These are phyloP conservation scores for Parelbella ahira DNA, from an alignment of 2,888 invertebrate genomes.

Conservation along the genomic window DNA sequence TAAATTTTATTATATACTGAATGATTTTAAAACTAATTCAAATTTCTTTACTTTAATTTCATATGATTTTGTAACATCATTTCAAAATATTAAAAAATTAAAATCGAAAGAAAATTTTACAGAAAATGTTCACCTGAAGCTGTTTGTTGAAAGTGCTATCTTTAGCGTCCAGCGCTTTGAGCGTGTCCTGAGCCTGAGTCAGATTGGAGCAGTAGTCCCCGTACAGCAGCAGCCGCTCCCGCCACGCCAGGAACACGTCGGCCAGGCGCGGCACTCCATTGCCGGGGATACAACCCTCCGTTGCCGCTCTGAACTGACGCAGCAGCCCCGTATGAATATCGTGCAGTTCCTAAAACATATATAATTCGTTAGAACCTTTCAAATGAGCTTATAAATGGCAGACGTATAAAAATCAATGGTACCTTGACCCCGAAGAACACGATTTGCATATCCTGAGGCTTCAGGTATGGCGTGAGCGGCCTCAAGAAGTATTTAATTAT, in stretches of 20 bases:
- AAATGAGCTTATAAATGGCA: too few species aligned
- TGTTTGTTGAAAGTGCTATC: conserved; percentile 84
- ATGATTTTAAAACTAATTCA: too few species aligned
- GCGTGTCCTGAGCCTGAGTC: conserved; percentile 90
- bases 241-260: conserved; percentile 93
- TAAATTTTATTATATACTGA: too few species aligned
- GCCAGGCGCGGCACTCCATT: conserved; percentile 80
- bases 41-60: too few species aligned
- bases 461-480: conserved; percentile 86
- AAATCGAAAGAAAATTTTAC: not conserved
- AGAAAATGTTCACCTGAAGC: conserved; percentile 75
- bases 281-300: conserved; percentile 80
- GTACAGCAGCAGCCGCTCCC: conserved; percentile 94
- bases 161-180: conserved; percentile 87
- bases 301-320: conserved; percentile 88
- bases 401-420: too few species aligned
- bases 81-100: too few species aligned
- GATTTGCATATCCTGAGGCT: conserved; percentile 86
- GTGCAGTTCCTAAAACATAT: conserved; percentile 91
- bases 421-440: conserved; percentile 96
- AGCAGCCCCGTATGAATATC: conserved; percentile 93
- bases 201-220: conserved; percentile 98
- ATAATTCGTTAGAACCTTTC: too few species aligned
- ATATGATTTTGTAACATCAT: too few species aligned
- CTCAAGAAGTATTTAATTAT: conserved; percentile 89